Conservation (phyloP, 2,113 vertebrate species). For the Cairina moschata region DNA sequence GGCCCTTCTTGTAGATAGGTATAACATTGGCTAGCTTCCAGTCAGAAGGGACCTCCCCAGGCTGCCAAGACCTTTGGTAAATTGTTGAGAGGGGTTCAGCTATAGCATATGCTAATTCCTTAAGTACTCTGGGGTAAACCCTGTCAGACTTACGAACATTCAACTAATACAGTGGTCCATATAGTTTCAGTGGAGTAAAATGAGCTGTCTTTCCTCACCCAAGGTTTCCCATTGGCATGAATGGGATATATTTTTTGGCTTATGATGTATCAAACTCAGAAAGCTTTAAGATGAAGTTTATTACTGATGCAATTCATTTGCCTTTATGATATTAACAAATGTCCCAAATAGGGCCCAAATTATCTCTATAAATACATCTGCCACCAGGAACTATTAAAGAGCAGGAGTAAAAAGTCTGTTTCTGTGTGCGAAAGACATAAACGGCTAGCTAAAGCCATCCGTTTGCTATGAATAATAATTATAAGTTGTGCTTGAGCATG, state of each 20-base stretch:
- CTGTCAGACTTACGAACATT: too few species aligned
- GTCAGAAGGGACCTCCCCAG: too few species aligned
- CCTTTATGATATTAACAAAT: background rate
- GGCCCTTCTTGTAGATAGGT: too few species aligned
- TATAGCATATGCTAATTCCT: too few species aligned
- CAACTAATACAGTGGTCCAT: too few species aligned
- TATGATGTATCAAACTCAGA: background rate
- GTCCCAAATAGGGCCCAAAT: background rate
- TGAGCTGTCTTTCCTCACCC: background rate
- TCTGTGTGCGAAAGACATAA: background rate
- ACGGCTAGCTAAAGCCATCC: background rate
- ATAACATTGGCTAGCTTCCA: too few species aligned
- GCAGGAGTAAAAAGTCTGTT: background rate
- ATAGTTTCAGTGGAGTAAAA: background rate
- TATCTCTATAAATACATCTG: background rate
- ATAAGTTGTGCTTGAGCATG: background rate
- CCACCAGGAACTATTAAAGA: background rate
- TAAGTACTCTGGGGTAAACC: too few species aligned
- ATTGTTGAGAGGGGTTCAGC: too few species aligned
- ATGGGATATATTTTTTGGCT: background rate
- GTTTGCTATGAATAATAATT: background rate
- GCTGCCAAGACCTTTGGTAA: too few species aligned
- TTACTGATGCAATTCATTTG: background rate
- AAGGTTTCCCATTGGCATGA: background rate
- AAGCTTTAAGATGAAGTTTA: background rate